A percentile compares a stretch with the other conserved stretches of the same genome.
These are phyloP conservation scores for Cinclus cinclus DNA, from an alignment of 2,113 vertebrate species.

Conservation along the genomic window DNA sequence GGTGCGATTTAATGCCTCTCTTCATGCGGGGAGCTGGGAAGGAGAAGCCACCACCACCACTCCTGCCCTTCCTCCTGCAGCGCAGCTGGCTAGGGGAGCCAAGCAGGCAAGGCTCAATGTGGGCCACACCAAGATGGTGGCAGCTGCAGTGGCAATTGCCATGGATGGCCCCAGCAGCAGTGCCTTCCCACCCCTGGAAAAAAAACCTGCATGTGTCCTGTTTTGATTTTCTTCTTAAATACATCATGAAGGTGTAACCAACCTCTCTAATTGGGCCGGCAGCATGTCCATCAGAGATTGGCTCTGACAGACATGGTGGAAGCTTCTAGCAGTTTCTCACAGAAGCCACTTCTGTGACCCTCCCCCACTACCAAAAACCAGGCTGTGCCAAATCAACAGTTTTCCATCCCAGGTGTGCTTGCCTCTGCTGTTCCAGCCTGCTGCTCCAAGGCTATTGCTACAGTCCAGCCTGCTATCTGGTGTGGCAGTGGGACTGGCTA, in stretches of 20 bases:
- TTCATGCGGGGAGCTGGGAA: neutral
- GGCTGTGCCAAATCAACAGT: neutral
- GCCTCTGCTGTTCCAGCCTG: neutral
- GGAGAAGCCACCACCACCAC: fast-evolving
- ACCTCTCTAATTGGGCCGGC: neutral
- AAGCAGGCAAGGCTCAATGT: neutral
- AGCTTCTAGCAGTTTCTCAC: neutral
- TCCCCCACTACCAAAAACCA: neutral
- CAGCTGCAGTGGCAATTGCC: neutral
- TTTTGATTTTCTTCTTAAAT: neutral
- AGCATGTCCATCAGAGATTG: neutral
- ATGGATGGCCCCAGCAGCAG: fast-evolving
- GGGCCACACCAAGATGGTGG: neutral
- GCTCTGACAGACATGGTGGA: neutral
- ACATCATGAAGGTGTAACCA: neutral
- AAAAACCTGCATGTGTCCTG: neutral
- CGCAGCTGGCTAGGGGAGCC: neutral
- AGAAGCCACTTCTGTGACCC: neutral
- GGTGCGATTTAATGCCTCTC: neutral
- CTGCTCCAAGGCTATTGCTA: neutral
- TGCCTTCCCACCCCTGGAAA: neutral
- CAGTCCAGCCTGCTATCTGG: neutral
- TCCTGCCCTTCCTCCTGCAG: neutral
- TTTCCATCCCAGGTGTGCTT: neutral
- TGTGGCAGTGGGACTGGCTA: neutral